A percentile compares a stretch with the other conserved stretches of the same genome.
These are phyloP conservation scores for Eustalomyia histrio DNA, from an alignment of 2,888 invertebrate genomes.

Conservation along the genomic window DNA sequence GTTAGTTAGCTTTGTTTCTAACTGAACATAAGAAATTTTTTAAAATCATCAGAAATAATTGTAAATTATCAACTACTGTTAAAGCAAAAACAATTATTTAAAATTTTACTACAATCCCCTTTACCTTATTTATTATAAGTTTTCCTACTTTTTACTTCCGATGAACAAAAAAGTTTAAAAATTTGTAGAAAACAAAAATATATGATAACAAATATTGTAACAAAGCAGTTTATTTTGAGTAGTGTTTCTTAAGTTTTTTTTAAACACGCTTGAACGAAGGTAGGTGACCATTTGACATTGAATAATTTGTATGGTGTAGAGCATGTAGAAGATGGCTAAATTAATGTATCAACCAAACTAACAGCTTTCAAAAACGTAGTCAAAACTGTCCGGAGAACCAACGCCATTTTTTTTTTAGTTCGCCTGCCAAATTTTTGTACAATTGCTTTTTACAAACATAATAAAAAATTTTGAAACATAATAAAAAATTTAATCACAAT, in stretches of 20 bases:
- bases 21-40: too few species aligned
- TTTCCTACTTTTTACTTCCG: slow-evolving; percentile 42
- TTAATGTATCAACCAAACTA: too few species aligned
- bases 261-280: neutral
- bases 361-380: too few species aligned
- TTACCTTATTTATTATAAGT: slow-evolving; percentile 50
- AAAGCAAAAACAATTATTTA: slow-evolving; percentile 4
- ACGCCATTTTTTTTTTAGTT: too few species aligned
- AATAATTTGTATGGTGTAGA: too few species aligned
- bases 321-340: too few species aligned
- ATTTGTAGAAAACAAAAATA: slow-evolving; percentile 47
- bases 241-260: slow-evolving; percentile 17
- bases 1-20: neutral
- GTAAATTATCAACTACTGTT: slow-evolving; percentile 38
- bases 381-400: too few species aligned
- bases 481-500: too few species aligned
- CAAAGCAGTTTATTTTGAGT: slow-evolving; percentile 39
- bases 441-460: too few species aligned
- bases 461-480: too few species aligned
- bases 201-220: slow-evolving; percentile 36
- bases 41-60: slow-evolving; percentile 1
- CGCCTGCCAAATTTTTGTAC: too few species aligned
- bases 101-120: slow-evolving; percentile 30
- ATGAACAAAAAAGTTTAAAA: slow-evolving; percentile 49
- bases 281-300: neutral